Percentiles rank a stretch among this genome's conserved stretches.
These are phyloP conservation scores for Montipora foliosa DNA, from an alignment of 64 coral and sea anemone species.

Conservation along the genomic window DNA sequence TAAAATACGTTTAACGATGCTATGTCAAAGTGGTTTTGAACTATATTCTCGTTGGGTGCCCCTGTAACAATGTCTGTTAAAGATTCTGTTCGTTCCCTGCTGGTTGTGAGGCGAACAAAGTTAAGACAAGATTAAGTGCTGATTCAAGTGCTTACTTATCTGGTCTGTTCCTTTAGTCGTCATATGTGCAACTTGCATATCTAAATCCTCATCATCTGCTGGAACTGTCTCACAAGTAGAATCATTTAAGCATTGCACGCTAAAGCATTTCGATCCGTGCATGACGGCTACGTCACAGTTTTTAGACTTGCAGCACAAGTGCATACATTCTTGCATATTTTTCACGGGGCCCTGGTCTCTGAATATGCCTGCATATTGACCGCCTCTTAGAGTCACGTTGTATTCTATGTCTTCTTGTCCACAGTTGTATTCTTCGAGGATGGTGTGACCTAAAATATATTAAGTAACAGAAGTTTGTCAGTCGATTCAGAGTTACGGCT, in stretches of 20 bases:
- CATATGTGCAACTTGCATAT: conserved; percentile 89
- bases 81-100: no score
- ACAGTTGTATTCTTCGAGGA: conserved; percentile 96
- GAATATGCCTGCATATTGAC: conserved; percentile 83
- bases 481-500: no score
- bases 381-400: conserved; percentile 86
- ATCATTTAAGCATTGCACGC: conserved; percentile 87
- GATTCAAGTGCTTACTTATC: conserved; percentile 46
- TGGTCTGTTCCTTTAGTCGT: conserved; percentile 77
- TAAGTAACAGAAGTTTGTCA: background rate
- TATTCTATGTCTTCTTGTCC: conserved; percentile 88
- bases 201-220: conserved; percentile 79
- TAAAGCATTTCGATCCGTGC: conserved; percentile 85
- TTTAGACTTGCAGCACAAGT: conserved; percentile 88
- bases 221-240: conserved; percentile 92
- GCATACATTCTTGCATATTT: conserved; percentile 98
- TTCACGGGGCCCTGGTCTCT: conserved; percentile 79
- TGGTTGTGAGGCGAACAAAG: no score
- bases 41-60: no score
- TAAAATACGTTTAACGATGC: no score
- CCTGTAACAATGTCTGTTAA: no score
- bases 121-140: background rate
- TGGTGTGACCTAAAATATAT: conserved; percentile 65
- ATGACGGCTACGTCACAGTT: conserved; percentile 98
- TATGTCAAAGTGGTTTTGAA: no score